Evolutionary conservation across 2,797 vertebrate genomes (phyloP).

Genomic region (Pygocentrus nattereri): DNA sequence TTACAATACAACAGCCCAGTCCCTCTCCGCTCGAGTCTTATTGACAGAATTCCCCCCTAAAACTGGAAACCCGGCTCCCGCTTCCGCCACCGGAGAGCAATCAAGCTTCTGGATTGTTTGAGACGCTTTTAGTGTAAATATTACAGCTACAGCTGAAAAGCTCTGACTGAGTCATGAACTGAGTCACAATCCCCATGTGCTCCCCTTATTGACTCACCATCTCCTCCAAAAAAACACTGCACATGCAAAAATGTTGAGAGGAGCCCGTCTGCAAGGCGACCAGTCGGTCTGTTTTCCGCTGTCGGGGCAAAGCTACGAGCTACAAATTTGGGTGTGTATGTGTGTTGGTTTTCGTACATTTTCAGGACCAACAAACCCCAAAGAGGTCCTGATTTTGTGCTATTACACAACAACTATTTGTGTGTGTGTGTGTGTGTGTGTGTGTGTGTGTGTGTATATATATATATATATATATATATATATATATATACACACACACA

Average conservation of each 20-base stretch:
- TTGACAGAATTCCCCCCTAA: conserved; percentile 30
- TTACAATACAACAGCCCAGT: conserved; percentile 43
- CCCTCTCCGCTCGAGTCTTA: conserved; percentile 32
- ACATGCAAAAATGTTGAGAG: neutral
- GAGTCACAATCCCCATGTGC: conserved; percentile 10
- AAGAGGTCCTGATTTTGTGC: too few relatives aligned
- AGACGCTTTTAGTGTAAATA: conserved; percentile 8
- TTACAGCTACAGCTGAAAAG: conserved; percentile 14
- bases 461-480: too few relatives aligned
- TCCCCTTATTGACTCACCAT: conserved; percentile 14
- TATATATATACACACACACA: too few relatives aligned
- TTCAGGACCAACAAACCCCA: too few relatives aligned
- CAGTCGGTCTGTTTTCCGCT: neutral
- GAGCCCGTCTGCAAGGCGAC: neutral
- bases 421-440: too few relatives aligned
- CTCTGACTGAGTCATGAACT: conserved; percentile 21
- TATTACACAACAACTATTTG: too few relatives aligned
- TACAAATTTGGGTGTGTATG: too few relatives aligned
- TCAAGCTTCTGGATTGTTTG: conserved; percentile 3
- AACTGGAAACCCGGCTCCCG: neutral
- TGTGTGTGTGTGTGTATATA: too few relatives aligned
- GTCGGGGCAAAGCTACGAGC: too few relatives aligned
- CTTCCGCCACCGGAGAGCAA: neutral
- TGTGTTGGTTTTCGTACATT: too few relatives aligned
- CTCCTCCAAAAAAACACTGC: neutral